Conservation (phyloP, 2,797 vertebrate genomes). For the Megalops cyprinoides region DNA sequence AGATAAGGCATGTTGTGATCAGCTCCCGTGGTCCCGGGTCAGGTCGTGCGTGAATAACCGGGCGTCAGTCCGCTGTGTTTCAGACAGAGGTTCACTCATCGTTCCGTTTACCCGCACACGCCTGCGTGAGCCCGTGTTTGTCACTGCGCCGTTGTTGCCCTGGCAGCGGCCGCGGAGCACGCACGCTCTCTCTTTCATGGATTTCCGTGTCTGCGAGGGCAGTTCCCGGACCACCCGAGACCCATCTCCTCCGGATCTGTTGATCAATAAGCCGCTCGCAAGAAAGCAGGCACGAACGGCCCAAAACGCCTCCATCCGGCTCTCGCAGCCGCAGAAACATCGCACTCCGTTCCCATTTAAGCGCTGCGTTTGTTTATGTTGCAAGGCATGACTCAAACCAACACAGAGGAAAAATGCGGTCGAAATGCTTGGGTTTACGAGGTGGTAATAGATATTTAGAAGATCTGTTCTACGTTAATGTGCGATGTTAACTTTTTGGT, state of each 20-base stretch:
- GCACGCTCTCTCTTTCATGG: not conserved
- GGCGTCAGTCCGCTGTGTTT: not conserved
- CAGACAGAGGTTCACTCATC: not conserved
- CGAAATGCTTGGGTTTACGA: constrained; percentile 44
- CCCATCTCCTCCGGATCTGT: not conserved
- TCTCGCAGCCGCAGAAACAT: constrained; percentile 7
- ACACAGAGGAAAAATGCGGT: constrained; percentile 46
- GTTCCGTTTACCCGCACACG: not conserved
- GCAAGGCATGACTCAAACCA: not conserved
- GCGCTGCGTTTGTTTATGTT: constrained; percentile 21
- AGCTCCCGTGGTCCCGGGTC: not conserved
- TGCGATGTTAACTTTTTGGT: constrained; percentile 54
- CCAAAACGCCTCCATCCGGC: not conserved
- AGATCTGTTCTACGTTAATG: constrained; percentile 54
- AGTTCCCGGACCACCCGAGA: not conserved
- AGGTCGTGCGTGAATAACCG: not conserved
- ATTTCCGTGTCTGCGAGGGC: not conserved
- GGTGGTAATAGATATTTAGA: constrained; percentile 47
- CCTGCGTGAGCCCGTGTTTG: not conserved
- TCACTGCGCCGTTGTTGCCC: not conserved
- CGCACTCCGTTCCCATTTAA: constrained; percentile 7
- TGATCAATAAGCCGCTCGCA: not conserved
- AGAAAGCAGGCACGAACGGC: not conserved
- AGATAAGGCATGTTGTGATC: not conserved
- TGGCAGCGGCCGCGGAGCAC: not conserved